phyloP scores from a whole-genome alignment of 2,888 invertebrate species.

The Venusia cambrica region DNA sequence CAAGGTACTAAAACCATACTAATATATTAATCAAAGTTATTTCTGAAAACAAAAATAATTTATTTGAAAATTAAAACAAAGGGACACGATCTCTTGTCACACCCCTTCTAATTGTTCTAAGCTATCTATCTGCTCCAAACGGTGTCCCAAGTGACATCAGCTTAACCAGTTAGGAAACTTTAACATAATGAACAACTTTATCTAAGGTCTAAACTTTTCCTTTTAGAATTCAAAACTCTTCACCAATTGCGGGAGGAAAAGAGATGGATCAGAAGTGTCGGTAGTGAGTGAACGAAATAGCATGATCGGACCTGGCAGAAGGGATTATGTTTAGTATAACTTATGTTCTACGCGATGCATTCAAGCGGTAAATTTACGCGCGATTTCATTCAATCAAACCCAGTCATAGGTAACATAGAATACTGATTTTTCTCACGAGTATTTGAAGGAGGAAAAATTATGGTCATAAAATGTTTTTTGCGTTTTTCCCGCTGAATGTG shows the following conservation, averaged over 20 bases:
- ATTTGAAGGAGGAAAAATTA: too few species aligned
- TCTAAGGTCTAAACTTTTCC: constrained; percentile 8
- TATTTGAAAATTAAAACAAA: too few species aligned
- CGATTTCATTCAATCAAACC: not conserved
- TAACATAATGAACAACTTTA: constrained; percentile 19
- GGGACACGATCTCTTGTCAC: not conserved
- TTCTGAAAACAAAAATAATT: too few species aligned
- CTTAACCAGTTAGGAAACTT: constrained; percentile 10
- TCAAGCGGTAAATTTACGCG: constrained; percentile 9
- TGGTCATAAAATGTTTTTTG: too few species aligned
- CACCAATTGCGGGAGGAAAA: constrained; percentile 60
- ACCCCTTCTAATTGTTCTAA: constrained; percentile 3
- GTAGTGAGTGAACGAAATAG: constrained; percentile 73
- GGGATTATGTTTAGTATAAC: constrained; percentile 65
- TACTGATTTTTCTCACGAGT: too few species aligned
- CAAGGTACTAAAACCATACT: constrained; percentile 40
- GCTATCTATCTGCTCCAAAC: constrained; percentile 7
- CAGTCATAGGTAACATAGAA: too few species aligned
- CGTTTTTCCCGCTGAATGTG: constrained; percentile 15
- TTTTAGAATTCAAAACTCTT: constrained; percentile 60
- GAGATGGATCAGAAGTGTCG: constrained; percentile 63
- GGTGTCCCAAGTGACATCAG: constrained; percentile 2
- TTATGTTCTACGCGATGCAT: constrained; percentile 11
- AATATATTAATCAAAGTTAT: not conserved
- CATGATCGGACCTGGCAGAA: constrained; percentile 59